Evolutionary conservation across 2,888 invertebrate species (phyloP).

Genomic region (Drosophila nr. medialis): DNA sequence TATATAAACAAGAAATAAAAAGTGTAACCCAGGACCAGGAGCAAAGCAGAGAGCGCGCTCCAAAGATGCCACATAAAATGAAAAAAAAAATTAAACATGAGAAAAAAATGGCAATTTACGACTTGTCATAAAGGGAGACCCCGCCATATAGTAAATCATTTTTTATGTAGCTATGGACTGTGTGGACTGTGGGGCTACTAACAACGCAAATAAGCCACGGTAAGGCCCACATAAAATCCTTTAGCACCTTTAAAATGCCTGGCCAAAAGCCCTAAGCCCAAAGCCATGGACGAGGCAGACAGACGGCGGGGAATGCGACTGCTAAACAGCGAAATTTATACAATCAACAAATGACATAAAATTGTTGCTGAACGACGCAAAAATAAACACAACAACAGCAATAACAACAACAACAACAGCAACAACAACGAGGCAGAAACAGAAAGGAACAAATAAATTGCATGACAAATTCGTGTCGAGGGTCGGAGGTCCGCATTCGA

Average conservation of each 20-base stretch:
- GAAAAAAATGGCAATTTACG: slow-evolving; percentile 74
- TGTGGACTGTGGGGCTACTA: slow-evolving; percentile 51
- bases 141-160: slow-evolving; percentile 81
- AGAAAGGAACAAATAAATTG: slow-evolving; percentile 58
- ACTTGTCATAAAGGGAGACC: slow-evolving; percentile 78
- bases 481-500: slow-evolving; percentile 35
- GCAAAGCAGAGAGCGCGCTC: slow-evolving; percentile 39
- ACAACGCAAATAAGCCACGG: slow-evolving; percentile 76
- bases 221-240: slow-evolving; percentile 79
- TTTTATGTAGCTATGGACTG: slow-evolving; percentile 72
- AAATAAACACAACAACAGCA: slow-evolving; percentile 20
- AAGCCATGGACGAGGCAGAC: slow-evolving; percentile 27
- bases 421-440: slow-evolving; percentile 11
- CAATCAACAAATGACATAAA: slow-evolving; percentile 78
- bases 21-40: background rate
- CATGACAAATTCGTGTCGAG: slow-evolving; percentile 73
- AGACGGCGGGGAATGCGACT: slow-evolving; percentile 37
- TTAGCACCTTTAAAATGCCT: slow-evolving; percentile 78
- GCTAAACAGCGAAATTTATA: slow-evolving; percentile 76
- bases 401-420: slow-evolving; percentile 10
- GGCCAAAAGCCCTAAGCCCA: slow-evolving; percentile 14
- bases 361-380: slow-evolving; percentile 62
- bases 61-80: slow-evolving; percentile 44
- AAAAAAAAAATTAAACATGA: background rate
- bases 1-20: slow-evolving; percentile 56